Evolutionary conservation across 2,797 vertebrate genomes (phyloP), one percentile per base, ranked within the genome.

Genomic region (Paratrypauchen microcephalus): DNA sequence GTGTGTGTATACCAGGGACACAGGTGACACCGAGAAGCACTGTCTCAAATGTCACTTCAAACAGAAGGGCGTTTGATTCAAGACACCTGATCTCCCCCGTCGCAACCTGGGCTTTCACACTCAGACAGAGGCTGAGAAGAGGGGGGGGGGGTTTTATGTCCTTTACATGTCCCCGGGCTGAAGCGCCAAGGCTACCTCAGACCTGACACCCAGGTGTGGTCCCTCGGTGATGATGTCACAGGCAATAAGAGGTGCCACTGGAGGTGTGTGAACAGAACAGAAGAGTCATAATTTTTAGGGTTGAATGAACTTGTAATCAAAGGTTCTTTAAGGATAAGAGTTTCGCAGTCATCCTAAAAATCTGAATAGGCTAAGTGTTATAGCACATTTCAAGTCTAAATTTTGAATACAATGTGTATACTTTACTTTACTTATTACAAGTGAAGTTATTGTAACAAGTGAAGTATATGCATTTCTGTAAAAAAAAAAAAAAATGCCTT

Each of bases 1-100:
- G 63, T 16, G 1, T n/a, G 11, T 69, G 71, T 76, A 74, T 83
- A 64, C 26, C 69, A 78, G 84, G 86, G 86, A 89, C 86, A 82
- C 88, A 87, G 88, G 87, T 89, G 87, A 88, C 81, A 81, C 80
- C 66, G 57, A 65, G 72, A 77, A 82, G 69, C 52, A 15, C 66
- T 48, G 82, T 90, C 86, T 89, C 83, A 54, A 3, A 13, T 85
- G 78, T 87, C 80, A 79, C 82, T 83, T 89, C 83, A 87, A 87
- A 91, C 79, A 69, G 72, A 58, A 23, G 66, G 80, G 80, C 69
- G 78, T 86, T 88, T 90, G 86, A 90, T 86, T 83, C 80, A 69
- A 86, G 87, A 88, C 87, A 89, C 86, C 81, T 86, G 82, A 90
- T 80, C 81, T 84, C 74, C 59, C 58, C 36, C 11, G 8, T 21